Evolutionary conservation across 2,113 vertebrate genomes (phyloP).

Genomic region (Piaya cayana): DNA sequence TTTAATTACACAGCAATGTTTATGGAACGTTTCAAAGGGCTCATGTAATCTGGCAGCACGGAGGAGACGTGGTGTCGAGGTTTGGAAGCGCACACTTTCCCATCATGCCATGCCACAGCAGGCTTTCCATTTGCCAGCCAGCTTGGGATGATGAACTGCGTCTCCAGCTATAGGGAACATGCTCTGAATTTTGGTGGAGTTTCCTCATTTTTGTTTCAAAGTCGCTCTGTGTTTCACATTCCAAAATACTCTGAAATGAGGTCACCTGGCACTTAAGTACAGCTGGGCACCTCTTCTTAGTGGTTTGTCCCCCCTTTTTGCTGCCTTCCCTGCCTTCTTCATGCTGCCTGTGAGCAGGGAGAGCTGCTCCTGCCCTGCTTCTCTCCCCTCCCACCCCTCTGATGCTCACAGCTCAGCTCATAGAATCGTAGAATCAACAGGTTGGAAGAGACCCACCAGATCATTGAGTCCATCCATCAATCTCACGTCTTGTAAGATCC

Average conservation of each 20-base stretch:
- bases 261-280: fast-evolving
- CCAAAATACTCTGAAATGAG: fast-evolving
- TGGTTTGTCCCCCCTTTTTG: too few relatives aligned
- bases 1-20: neutral
- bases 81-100: neutral
- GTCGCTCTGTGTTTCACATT: fast-evolving
- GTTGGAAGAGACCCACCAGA: too few relatives aligned
- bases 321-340: neutral
- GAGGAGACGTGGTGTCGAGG: neutral
- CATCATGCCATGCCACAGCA: fast-evolving
- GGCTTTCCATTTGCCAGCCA: neutral
- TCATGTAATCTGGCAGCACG: neutral
- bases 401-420: neutral
- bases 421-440: too few relatives aligned
- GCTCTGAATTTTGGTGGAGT: neutral
- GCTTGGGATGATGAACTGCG: neutral
- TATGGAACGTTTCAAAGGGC: neutral
- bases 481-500: fast-evolving
- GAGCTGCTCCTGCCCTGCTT: neutral
- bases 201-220: neutral
- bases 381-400: neutral
- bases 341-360: neutral
- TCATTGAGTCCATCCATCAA: too few relatives aligned
- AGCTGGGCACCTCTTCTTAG: neutral
- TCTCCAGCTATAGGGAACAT: fast-evolving